These are phyloP conservation scores for Colaptes auratus DNA, from an alignment of 2,113 vertebrate species.

Conservation along the genomic window DNA sequence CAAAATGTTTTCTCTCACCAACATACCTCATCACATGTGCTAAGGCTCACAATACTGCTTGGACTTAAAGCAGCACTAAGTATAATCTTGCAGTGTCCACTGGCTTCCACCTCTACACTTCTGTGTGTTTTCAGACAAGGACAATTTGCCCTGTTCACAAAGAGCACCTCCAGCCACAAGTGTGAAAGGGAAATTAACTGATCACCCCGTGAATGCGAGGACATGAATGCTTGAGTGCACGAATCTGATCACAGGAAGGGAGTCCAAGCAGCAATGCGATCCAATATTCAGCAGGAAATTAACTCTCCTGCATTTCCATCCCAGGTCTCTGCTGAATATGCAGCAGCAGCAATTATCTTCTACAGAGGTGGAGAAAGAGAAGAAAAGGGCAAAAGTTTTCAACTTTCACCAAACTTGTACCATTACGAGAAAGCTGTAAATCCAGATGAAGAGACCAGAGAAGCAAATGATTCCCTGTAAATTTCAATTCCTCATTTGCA, in stretches of 20 bases:
- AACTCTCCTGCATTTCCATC: constrained; percentile 13
- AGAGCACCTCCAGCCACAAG: not conserved
- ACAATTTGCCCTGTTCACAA: not conserved
- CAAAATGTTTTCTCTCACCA: not conserved
- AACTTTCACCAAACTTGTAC: not conserved
- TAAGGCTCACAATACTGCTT: not conserved
- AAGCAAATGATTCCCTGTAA: constrained; percentile 21
- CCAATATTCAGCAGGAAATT: constrained; percentile 34
- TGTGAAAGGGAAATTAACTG: not conserved
- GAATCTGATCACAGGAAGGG: not conserved
- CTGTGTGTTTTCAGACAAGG: not conserved
- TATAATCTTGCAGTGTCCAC: not conserved
- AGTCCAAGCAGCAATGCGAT: not conserved
- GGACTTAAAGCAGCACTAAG: not conserved
- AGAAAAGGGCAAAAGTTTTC: not conserved
- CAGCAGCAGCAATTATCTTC: constrained; percentile 34
- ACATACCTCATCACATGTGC: not conserved
- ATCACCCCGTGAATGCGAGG: not conserved
- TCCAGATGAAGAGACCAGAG: not conserved
- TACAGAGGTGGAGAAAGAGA: not conserved
- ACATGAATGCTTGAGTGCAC: not conserved
- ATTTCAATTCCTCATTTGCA: constrained; percentile 53
- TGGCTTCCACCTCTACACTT: not conserved
- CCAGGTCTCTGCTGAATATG: constrained; percentile 11
- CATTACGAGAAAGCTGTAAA: not conserved